A percentile compares a stretch with the other conserved stretches of the same genome.
Conservation (phyloP, 1,140 invertebrate species). For the Babylonia areolata region DNA sequence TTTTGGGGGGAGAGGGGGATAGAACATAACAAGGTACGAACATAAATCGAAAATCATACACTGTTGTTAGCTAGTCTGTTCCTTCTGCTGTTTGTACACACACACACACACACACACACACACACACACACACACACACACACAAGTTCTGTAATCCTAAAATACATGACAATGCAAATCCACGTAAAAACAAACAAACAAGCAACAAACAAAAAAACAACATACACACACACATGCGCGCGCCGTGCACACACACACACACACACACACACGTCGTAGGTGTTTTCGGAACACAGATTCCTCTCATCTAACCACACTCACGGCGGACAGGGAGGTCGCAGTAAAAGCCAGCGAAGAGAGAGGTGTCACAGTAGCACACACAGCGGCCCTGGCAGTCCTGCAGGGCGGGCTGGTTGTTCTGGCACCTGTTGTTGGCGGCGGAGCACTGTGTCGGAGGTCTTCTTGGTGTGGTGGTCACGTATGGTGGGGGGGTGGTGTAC, state of each 20-base stretch:
- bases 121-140: constrained; percentile 24
- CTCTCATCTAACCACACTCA: too few relatives aligned
- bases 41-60: too few relatives aligned
- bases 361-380: constrained; percentile 30
- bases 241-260: not conserved
- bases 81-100: constrained; percentile 8
- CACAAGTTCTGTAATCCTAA: too few relatives aligned
- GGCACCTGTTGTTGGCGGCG: not conserved
- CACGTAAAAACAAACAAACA: not conserved
- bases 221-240: not conserved
- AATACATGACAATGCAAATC: too few relatives aligned
- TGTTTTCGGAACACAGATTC: too few relatives aligned
- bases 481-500: too few relatives aligned
- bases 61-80: too few relatives aligned
- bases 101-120: constrained; percentile 15
- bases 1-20: too few relatives aligned
- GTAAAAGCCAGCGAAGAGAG: constrained; percentile 29
- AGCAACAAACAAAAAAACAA: not conserved
- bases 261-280: constrained; percentile 20
- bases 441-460: too few relatives aligned
- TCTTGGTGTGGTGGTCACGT: too few relatives aligned
- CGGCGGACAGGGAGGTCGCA: constrained; percentile 41
- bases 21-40: too few relatives aligned
- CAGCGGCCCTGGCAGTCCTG: constrained; percentile 40
- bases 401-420: constrained; percentile 35